Base-by-base conservation (phyloP, 2,113 vertebrate genomes). In the Machaerirhynchus nigripectus region DNA sequence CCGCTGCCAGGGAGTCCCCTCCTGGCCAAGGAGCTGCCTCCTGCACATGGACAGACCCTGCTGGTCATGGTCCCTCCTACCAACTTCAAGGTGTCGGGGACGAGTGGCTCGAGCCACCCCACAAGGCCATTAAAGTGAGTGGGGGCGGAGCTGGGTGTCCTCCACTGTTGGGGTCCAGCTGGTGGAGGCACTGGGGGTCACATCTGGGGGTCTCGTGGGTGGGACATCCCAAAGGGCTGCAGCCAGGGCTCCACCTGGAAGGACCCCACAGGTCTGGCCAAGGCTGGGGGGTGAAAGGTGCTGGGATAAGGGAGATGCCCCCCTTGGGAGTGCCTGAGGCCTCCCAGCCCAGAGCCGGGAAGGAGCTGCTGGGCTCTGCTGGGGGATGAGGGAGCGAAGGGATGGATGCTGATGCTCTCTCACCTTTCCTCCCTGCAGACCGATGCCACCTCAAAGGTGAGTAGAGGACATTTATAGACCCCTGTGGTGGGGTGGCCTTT, bases 31-130 rank as follows among this genome's bases (percentile, higher is more conserved):
- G 93, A 95, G 22, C 26, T 84, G 13, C 81, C 77, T 18, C 61
- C 97, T 83, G 65, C 87, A 4, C 96, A 49, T 3, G 89, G 96
- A 53, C 95, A 97, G 47, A 93, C 98, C 61, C 97, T 99, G 89
- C 97, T 99, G 97, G 98, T 99, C 94, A 98, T 98, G 98, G 98
- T 99, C 97, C 98, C 98, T 14, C 98, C 98, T 5, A 79, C 96
- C 37, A 96, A 82, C 35, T 85, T 95, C 91, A 98, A 97, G 87
- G 95, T 95, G 3, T 57, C 95, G 10, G 95, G 96, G 37, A 97
- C 96, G 74, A 96, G 97, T 16, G 90, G 97, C 39, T 84, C 83
- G 14, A 85, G 95, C 81, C 97, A 97, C 27, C 95, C 98, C 79
- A 89, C 97, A 2, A 98, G 95, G 95, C 98, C 93, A 1, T 69